Evolutionary conservation across 1,140 invertebrate genomes (phyloP).

Genomic region (Gerris buenoi): DNA sequence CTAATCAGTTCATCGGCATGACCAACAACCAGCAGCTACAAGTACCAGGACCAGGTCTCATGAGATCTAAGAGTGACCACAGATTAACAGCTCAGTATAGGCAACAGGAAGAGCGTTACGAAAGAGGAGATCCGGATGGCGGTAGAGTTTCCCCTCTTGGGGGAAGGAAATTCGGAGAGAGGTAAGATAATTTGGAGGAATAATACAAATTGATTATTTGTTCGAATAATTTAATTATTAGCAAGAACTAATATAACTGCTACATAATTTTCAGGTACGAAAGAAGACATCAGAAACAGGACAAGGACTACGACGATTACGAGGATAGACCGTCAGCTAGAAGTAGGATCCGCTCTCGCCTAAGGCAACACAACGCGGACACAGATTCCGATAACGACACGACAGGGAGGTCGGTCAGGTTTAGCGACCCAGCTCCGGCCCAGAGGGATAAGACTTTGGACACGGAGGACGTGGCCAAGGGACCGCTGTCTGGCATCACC

Average conservation of each 20-base stretch:
- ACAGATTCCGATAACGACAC: constrained; percentile 50
- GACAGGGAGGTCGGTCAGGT: constrained; percentile 39
- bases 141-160: constrained; percentile 47
- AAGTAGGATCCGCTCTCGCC: constrained; percentile 51
- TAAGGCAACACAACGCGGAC: constrained; percentile 38
- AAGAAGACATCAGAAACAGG: constrained; percentile 5
- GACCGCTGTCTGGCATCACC: constrained; percentile 77
- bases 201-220: no score
- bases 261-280: constrained; percentile 7
- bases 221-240: no score
- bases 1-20: constrained; percentile 32
- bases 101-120: constrained; percentile 54
- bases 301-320: constrained; percentile 38
- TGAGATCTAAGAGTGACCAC: constrained; percentile 87
- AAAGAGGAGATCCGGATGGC: constrained; percentile 24
- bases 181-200: no score
- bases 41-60: constrained; percentile 52
- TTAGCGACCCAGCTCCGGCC: constrained; percentile 33
- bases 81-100: constrained; percentile 75
- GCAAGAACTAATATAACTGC: no score
- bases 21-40: constrained; percentile 33
- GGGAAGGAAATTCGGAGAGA: constrained; percentile 54
- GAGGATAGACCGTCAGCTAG: constrained; percentile 34
- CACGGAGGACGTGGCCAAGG: constrained; percentile 70
- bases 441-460: constrained; percentile 67